Percentiles rank a stretch among this genome's conserved stretches.
These are phyloP conservation scores for Pseudococcus longispinus DNA, from an alignment of 2,888 invertebrate genomes.

Conservation along the genomic window DNA sequence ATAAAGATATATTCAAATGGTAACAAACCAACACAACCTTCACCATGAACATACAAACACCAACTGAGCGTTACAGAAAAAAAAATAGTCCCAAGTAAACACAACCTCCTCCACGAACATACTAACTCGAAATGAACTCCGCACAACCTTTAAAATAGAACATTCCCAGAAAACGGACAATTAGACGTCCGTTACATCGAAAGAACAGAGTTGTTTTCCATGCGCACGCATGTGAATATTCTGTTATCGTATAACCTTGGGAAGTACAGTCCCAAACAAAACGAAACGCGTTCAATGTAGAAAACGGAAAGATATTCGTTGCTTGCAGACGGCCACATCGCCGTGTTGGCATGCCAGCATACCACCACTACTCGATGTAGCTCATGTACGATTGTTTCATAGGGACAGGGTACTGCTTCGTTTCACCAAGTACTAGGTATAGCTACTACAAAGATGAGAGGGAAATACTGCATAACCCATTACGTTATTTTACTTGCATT, in stretches of 20 bases:
- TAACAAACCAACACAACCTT: too few relatives aligned
- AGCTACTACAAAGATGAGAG: too few relatives aligned
- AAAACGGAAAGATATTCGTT: background rate
- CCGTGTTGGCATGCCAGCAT: background rate
- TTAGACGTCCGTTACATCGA: background rate
- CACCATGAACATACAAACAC: too few relatives aligned
- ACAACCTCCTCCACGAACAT: background rate
- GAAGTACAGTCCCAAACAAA: background rate
- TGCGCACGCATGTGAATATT: background rate
- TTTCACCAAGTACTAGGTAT: too few relatives aligned
- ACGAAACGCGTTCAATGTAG: background rate
- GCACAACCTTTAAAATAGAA: background rate
- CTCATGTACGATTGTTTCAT: too few relatives aligned
- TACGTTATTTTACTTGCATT: too few relatives aligned
- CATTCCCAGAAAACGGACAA: background rate
- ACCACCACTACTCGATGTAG: background rate
- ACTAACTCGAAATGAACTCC: background rate
- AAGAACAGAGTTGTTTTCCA: background rate
- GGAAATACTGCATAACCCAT: too few relatives aligned
- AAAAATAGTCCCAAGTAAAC: background rate
- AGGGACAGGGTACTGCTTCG: too few relatives aligned
- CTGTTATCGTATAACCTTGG: background rate
- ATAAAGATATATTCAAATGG: too few relatives aligned
- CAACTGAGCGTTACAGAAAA: too few relatives aligned
- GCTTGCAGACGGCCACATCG: background rate